Base-by-base conservation (phyloP, 2,113 vertebrate genomes). In the Rhadina sibilatrix region DNA sequence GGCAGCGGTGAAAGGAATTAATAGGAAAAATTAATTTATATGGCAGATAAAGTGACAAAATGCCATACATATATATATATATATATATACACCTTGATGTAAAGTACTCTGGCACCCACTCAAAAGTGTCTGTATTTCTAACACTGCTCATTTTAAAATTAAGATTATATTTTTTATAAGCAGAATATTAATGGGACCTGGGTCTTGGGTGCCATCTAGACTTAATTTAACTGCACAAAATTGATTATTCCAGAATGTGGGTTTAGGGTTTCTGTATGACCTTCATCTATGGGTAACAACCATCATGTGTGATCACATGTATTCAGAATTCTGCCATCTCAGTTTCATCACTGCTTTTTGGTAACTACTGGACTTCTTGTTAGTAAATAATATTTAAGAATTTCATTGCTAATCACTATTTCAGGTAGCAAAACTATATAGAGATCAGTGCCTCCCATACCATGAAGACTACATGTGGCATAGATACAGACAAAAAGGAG, bases 1-100 rank as follows among this genome's bases (percentile, higher is more conserved):
- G 98, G 98, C 97, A 98, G 91, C 37, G 37, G 81, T 97, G 89
- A 96, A 97, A 95, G 42, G 25, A 94, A 95, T 82, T 93, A 93
- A 72, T 47, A 72, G 33, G 66, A 83, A 92, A 91, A 70, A 89
- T 23, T 83, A 82, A 44, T 96, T 88, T 30, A 76, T 92, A 92
- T 64, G 60, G 28, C 90, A 96, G 66, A 91, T 87, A 61, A 69
- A 90, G 82, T 92, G 85, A 92, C 37, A 84, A 71, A 89, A 96
- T 83, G 68, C 56, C 70, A 74, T 72, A 95, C 82, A 72, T 79
- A 89, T 38, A 75, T 10, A 20, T 49, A 50, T 83, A 95, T 80
- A 72, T 79, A 89, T 38, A 75, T 10, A 20, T 49, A 50, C 81
- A 91, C 74, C 28, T 52, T 94, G 54, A 94, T 69, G 80, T 76